phyloP scores from a whole-genome alignment of 1,140 invertebrate species.

The Maniola jurtina region DNA sequence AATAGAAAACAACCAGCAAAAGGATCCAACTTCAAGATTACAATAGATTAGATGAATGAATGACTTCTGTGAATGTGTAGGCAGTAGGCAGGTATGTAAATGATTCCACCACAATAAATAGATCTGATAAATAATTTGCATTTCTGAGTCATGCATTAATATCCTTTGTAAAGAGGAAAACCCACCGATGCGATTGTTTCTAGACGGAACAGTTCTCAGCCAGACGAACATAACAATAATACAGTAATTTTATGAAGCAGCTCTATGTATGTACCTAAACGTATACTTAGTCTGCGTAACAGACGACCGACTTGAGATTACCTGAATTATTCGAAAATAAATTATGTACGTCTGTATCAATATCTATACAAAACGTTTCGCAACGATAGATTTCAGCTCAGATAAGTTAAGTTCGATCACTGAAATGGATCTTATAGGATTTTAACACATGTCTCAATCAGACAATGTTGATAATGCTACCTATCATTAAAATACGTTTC shows the following conservation, averaged over 20 bases:
- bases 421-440: too few species aligned
- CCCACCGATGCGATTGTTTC: constrained; percentile 5
- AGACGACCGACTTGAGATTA: too few species aligned
- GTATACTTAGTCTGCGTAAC: neutral
- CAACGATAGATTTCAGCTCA: too few species aligned
- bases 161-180: constrained; percentile 16
- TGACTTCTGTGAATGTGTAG: neutral
- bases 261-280: neutral
- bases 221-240: constrained; percentile 10
- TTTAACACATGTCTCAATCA: too few species aligned
- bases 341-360: too few species aligned
- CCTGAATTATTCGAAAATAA: too few species aligned
- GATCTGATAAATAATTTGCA: constrained; percentile 15
- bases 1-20: neutral
- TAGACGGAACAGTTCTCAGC: constrained; percentile 9
- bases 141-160: constrained; percentile 17
- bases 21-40: neutral
- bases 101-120: constrained; percentile 8
- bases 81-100: constrained; percentile 1
- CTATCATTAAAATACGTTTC: too few species aligned
- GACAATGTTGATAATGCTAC: too few species aligned
- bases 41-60: constrained; percentile 4
- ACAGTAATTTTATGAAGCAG: neutral
- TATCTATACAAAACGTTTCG: too few species aligned
- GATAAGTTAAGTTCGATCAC: too few species aligned